These are phyloP conservation scores for Tetrax tetrax DNA, from an alignment of 2,113 vertebrate species.

Conservation along the genomic window DNA sequence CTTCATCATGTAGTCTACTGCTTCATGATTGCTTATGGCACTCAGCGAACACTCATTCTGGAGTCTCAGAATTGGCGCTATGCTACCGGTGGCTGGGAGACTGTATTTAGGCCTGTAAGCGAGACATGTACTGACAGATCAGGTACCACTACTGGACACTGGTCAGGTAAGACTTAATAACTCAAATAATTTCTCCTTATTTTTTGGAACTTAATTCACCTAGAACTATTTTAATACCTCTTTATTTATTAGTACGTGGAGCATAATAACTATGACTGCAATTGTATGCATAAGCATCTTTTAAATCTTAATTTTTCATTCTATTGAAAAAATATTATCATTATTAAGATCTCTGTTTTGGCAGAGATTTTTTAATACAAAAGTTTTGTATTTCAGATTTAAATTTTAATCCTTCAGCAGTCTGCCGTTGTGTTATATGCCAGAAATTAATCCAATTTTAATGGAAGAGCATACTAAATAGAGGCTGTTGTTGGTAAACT, in stretches of 20 bases:
- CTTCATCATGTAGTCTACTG: conserved; percentile 98
- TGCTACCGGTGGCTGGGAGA: conserved; percentile 95
- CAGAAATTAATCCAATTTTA: background rate
- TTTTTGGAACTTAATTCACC: rapidly evolving
- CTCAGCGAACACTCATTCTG: conserved; percentile 91
- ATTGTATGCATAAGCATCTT: background rate
- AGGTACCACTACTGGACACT: conserved; percentile 90
- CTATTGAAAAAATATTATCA: background rate
- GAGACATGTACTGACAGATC: conserved; percentile 93
- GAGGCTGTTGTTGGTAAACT: background rate
- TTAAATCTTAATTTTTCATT: background rate
- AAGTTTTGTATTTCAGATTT: background rate
- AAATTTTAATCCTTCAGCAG: background rate
- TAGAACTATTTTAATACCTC: rapidly evolving
- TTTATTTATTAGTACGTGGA: background rate
- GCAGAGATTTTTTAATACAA: background rate
- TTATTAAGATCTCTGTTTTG: background rate
- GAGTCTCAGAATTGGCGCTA: conserved; percentile 99
- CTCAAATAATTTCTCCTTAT: rapidly evolving
- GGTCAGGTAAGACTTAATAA: conserved; percentile 85
- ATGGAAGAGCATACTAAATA: background rate
- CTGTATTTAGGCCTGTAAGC: conserved; percentile 94
- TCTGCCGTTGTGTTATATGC: background rate
- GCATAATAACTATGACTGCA: background rate
- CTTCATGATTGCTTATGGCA: conserved; percentile 99